These are phyloP conservation scores for Ectropis crepuscularia DNA, from an alignment of 2,888 invertebrate species.

Conservation along the genomic window DNA sequence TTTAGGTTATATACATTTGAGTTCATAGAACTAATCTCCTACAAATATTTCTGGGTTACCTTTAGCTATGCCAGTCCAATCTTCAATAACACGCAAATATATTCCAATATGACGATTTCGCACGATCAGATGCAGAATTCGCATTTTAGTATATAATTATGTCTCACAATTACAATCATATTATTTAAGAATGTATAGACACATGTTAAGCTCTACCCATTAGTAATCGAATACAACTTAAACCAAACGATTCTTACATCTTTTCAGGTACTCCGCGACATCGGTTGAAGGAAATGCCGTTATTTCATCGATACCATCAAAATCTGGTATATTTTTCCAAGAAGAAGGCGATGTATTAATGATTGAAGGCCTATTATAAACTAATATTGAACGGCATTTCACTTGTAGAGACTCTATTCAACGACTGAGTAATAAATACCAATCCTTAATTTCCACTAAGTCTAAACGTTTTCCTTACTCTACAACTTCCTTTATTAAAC, in stretches of 20 bases:
- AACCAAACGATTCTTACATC: too few species aligned
- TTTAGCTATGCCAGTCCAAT: constrained; percentile 4
- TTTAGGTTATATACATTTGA: too few species aligned
- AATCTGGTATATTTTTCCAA: constrained; percentile 37
- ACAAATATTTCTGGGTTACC: background rate
- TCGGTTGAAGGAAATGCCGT: constrained; percentile 18
- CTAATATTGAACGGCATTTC: constrained; percentile 39
- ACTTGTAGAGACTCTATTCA: constrained; percentile 38
- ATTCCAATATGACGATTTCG: background rate
- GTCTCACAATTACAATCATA: too few species aligned
- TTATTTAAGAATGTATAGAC: too few species aligned
- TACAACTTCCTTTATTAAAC: constrained; percentile 37
- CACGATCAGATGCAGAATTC: constrained; percentile 12
- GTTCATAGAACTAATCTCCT: too few species aligned
- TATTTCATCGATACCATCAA: constrained; percentile 30
- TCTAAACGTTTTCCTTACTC: constrained; percentile 18
- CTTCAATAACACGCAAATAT: background rate
- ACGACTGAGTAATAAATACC: constrained; percentile 34
- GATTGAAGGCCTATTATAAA: constrained; percentile 46
- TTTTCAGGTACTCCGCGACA: constrained; percentile 34
- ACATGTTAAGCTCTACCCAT: too few species aligned
- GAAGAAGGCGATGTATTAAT: constrained; percentile 34
- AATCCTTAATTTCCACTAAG: constrained; percentile 21
- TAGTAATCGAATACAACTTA: too few species aligned
- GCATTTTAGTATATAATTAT: constrained; percentile 18